These are phyloP conservation scores for Eulimnadia texana DNA, from an alignment of 1,140 invertebrate species.

Conservation along the genomic window DNA sequence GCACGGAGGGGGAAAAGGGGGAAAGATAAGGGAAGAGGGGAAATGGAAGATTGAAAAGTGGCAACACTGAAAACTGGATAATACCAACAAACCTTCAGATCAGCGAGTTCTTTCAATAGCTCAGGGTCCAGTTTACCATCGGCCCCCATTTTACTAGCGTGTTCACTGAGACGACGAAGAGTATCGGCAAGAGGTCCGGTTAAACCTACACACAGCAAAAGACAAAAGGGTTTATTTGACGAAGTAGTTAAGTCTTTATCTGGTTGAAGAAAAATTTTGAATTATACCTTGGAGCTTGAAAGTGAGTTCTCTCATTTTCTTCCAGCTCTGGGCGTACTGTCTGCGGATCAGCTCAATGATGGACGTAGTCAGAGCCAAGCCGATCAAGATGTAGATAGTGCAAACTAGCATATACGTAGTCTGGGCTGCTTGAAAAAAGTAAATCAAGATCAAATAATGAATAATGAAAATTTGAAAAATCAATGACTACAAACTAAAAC, in stretches of 20 bases:
- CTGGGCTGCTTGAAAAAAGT: constrained; percentile 44
- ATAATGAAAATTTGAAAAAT: too few species aligned
- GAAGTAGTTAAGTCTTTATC: background rate
- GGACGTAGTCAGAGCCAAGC: constrained; percentile 82
- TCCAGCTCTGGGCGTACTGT: constrained; percentile 73
- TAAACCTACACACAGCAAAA: constrained; percentile 29
- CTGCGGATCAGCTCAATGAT: constrained; percentile 77
- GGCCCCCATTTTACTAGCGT: constrained; percentile 4
- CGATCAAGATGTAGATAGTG: constrained; percentile 82
- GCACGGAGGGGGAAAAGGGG: too few species aligned
- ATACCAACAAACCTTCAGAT: constrained; percentile 15
- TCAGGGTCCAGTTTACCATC: constrained; percentile 14
- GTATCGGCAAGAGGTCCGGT: constrained; percentile 64
- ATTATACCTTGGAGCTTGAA: constrained; percentile 37
- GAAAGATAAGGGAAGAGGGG: too few species aligned
- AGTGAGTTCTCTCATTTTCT: constrained; percentile 35
- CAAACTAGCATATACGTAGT: constrained; percentile 77
- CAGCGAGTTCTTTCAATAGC: constrained; percentile 14
- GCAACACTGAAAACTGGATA: too few species aligned
- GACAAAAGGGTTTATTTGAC: background rate
- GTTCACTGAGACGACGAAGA: constrained; percentile 27
- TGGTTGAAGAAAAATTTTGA: background rate
- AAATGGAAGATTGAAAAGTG: too few species aligned
- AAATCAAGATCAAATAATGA: too few species aligned
- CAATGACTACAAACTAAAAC: too few species aligned